Evolutionary conservation across 2,113 vertebrate species (phyloP), one percentile per base, ranked within the genome.

Genomic region (Abramis brama): DNA sequence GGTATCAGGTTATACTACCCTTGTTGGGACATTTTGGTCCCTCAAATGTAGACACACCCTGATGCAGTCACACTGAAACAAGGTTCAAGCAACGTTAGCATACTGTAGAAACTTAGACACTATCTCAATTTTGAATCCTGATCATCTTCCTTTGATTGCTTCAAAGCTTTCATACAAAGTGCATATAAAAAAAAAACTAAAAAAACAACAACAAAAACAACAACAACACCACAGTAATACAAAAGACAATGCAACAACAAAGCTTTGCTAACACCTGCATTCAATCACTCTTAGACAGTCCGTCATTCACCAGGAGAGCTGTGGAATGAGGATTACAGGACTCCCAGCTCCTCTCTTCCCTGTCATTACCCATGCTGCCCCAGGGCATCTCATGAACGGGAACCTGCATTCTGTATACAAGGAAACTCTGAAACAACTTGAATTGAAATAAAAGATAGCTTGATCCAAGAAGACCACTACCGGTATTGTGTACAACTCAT

Each of bases 281-380:
- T 55, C 17, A 62, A 3, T 30, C n/a, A 66, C 83, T 74, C 25
- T 25, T 64, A 33, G 13, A 4, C 43, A 27, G 50, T 62, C 50
- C 33, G 5, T 50, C 78, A 78, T 33, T 85, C 74, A 71, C 71
- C 60, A 52, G 74, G 68, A 50, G 19, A 86, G 52, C 36, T 15
- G 17, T 52, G 70, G 76, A 87, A 84, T 84, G 60, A 70, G 71
- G 25, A 88, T 66, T 81, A 74, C 68, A 75, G 83, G 47, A 47
- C 15, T 71, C n/a, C 74, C 43, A 11, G 45, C 19, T 36, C 27
- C 25, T 43, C 25, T 43, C 50, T 21, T 45, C 47, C 17, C 52
- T 66, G 70, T 82, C 77, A 77, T 77, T 86, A 55, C 36, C 60
- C n/a, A 47, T 36, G 19, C n/a, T 55, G 25, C 82, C 47, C 15